Percentiles rank a stretch among this genome's conserved stretches.
Conservation (phyloP, 2,113 vertebrate species). For the Hipposideros armiger region DNA sequence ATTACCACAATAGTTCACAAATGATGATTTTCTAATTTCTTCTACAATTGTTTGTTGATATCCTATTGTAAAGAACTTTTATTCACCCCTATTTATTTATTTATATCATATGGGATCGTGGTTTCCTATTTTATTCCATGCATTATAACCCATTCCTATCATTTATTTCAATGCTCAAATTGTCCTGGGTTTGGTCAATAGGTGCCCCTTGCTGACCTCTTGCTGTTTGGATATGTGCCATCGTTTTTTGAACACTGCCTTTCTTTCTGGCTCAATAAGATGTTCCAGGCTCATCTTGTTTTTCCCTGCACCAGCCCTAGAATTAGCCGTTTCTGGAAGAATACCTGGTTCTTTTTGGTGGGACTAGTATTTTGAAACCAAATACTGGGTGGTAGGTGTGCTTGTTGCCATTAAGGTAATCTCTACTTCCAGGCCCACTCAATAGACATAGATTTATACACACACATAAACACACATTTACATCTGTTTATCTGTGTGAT, state of each 20-base stretch:
- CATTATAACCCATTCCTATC: not conserved
- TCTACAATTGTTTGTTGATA: not conserved
- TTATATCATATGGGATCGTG: not conserved
- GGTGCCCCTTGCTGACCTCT: not conserved
- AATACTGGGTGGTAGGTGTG: not conserved
- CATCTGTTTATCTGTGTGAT: not conserved
- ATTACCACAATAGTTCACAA: not conserved
- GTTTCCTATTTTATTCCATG: not conserved
- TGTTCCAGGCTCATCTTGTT: not conserved
- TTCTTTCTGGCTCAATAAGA: not conserved
- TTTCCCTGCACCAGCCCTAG: not conserved
- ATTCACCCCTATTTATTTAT: not conserved
- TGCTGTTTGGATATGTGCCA: not conserved
- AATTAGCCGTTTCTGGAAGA: not conserved
- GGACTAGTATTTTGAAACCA: conserved; percentile 2
- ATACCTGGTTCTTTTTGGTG: not conserved
- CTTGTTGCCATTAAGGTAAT: not conserved
- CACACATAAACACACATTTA: not conserved
- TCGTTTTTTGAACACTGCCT: not conserved
- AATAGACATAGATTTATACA: not conserved
- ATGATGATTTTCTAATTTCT: not conserved
- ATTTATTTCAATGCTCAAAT: not conserved
- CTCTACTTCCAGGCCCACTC: not conserved
- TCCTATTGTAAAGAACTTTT: not conserved
- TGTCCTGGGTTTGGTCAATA: not conserved